Evolutionary conservation across 1,140 invertebrate species (phyloP), one percentile per base, ranked within the genome.

Genomic region (Drosophila bifasciata): DNA sequence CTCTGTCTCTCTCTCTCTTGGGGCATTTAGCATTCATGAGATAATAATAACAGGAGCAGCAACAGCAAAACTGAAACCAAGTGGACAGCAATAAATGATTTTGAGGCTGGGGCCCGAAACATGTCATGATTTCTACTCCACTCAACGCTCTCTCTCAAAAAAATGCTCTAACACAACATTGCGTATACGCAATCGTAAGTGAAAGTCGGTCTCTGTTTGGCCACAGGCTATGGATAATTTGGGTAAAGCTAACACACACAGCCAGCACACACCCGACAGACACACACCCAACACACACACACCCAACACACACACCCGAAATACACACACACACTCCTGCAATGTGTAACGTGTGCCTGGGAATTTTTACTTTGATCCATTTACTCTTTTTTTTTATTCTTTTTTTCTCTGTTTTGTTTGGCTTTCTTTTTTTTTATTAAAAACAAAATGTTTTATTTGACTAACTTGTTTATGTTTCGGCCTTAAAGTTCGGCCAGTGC

Each of bases 11-110:
- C 32, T 36, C 32, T 13, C 32, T 36, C 32, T 36, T 36, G 40
- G 68, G 75, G 84, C 84, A 88, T 88, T 89, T 83, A 89, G 75
- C 83, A 88, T 88, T 89, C 83, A 89, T 88, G 84, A 88, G 78
- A 89, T 88, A 88, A 88, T 88, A 88, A 88, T 66, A 70, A 64
- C 59, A 62, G 15, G 36, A 32, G 13, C 43, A 36, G 66, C 16
- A 73, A 15, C 28, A 9, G 28, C 28, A 32, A 44, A 56, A 56
- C 23, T 19, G 23, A 78, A 80, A 49, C 36, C 58, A 72, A 81
- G 83, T 88, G 83, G 81, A 81, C 81, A 86, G 79, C 77, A 78
- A 86, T 85, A 85, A 86, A 85, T 81, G 77, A 88, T 86, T 85
- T 81, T 17, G 50, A 67, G 60, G 63, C 53, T 50, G 48, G 48